Evolutionary conservation across 1,140 invertebrate species (phyloP).

Genomic region (Phocides pigmalion): DNA sequence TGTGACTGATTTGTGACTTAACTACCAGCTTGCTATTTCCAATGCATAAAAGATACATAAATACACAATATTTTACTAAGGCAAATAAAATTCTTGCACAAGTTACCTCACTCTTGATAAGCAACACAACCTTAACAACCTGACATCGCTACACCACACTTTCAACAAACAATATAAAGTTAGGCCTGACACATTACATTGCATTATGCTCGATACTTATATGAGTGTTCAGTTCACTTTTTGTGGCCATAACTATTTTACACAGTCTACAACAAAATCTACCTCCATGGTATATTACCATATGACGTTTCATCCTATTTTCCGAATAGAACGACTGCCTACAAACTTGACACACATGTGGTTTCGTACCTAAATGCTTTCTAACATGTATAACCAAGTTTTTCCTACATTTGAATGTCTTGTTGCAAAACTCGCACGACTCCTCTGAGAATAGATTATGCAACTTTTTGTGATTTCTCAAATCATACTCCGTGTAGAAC

Average conservation of each 20-base stretch:
- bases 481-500: conserved; percentile 66
- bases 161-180: no score
- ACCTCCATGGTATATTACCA: conserved; percentile 66
- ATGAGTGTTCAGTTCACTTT: conserved; percentile 60
- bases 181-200: conserved; percentile 45
- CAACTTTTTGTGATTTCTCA: conserved; percentile 64
- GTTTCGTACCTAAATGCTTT: conserved; percentile 68
- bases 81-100: no score
- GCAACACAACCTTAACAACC: no score
- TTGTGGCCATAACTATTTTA: conserved; percentile 55
- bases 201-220: conserved; percentile 61
- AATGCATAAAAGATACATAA: no score
- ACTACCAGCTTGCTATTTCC: no score
- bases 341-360: conserved; percentile 62
- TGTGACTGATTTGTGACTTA: no score
- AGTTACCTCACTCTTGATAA: no score
- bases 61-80: no score
- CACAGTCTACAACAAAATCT: conserved; percentile 65
- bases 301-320: conserved; percentile 55
- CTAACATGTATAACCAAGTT: conserved; percentile 68
- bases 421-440: conserved; percentile 63
- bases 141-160: no score
- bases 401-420: conserved; percentile 59
- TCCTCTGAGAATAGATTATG: conserved; percentile 61
- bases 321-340: conserved; percentile 60